Evolutionary conservation across 2,797 vertebrate species (phyloP).

Genomic region (Sciurus vulgaris): DNA sequence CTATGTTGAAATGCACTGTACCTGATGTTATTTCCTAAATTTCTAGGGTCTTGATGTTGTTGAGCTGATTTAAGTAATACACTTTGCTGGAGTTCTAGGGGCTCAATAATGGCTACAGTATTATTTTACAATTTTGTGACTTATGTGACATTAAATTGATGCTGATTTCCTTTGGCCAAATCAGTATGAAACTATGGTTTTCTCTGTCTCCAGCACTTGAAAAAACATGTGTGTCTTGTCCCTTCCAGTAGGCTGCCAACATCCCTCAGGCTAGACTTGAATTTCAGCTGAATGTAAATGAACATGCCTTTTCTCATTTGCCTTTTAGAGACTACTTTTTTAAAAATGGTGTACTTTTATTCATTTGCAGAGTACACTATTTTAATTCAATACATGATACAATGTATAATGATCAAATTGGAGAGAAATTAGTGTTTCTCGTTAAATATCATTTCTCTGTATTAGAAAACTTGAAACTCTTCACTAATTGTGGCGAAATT

Average conservation of each 20-base stretch:
- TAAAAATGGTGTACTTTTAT: background rate
- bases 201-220: background rate
- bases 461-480: background rate
- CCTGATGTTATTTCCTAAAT: background rate
- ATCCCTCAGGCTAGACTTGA: background rate
- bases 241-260: background rate
- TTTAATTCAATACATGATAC: background rate
- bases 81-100: background rate
- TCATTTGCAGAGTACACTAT: background rate
- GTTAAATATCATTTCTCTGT: background rate
- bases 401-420: background rate
- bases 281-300: conserved; percentile 41
- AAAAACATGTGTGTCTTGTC: background rate
- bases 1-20: background rate
- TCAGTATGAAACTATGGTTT: background rate
- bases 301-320: conserved; percentile 52
- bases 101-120: background rate
- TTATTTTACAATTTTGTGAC: conserved; percentile 42
- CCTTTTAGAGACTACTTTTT: conserved; percentile 3
- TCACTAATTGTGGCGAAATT: background rate
- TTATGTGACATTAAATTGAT: conserved; percentile 53
- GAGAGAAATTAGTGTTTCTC: background rate
- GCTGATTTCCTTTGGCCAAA: conserved; percentile 27
- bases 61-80: background rate
- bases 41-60: background rate